These are phyloP conservation scores for Tenodera sinensis DNA, from an alignment of 2,888 invertebrate species.

Conservation along the genomic window DNA sequence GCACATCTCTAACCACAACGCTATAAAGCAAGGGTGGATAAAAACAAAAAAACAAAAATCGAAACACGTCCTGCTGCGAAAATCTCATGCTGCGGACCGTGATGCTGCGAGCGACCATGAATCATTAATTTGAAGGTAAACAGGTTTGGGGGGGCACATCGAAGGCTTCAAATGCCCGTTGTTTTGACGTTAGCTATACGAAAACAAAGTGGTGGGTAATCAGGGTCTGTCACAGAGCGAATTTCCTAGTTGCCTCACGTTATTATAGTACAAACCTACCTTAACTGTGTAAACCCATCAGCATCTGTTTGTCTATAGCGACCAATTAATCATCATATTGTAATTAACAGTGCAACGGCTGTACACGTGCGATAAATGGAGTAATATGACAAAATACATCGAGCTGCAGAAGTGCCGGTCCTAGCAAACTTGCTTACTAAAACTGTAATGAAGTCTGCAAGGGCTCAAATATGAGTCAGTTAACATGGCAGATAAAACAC, in stretches of 20 bases:
- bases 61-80: neutral
- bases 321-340: neutral
- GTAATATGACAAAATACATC: neutral
- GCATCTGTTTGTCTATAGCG: neutral
- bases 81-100: neutral
- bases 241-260: neutral
- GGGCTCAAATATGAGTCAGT: too few relatives aligned
- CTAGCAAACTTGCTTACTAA: too few relatives aligned
- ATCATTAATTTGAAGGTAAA: slow-evolving; percentile 12
- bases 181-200: neutral
- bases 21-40: neutral
- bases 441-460: too few relatives aligned
- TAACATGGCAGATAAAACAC: too few relatives aligned
- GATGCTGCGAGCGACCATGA: neutral
- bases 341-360: neutral
- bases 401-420: neutral
- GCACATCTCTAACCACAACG: neutral
- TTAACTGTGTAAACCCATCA: neutral
- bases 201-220: neutral
- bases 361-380: neutral
- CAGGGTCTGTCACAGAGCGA: neutral
- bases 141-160: neutral
- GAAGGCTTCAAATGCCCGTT: neutral
- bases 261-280: neutral
- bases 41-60: neutral